These are phyloP conservation scores for Rhinolophus ferrumequinum DNA, from an alignment of 2,113 vertebrate genomes.

Conservation along the genomic window DNA sequence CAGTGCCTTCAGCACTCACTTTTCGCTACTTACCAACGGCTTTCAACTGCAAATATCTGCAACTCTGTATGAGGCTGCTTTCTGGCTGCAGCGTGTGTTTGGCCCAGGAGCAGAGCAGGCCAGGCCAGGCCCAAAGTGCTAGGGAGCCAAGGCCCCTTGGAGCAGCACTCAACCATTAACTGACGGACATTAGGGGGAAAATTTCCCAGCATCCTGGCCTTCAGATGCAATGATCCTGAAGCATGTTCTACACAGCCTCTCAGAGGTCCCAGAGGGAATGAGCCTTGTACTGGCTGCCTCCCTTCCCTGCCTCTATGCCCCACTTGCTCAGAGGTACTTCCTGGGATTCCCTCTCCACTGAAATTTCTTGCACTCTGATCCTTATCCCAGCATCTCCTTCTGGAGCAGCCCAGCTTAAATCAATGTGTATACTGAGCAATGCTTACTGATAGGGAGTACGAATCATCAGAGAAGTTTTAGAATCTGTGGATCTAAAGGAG, in stretches of 20 bases:
- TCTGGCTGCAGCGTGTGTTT: neutral
- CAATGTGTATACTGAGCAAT: neutral
- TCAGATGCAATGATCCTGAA: neutral
- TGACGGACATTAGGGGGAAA: neutral
- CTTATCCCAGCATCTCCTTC: neutral
- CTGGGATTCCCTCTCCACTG: neutral
- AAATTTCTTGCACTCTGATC: neutral
- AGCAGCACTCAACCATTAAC: neutral
- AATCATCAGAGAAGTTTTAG: neutral
- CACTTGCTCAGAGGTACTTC: neutral
- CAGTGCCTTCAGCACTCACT: neutral
- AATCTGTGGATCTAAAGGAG: neutral
- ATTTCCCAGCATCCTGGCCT: neutral
- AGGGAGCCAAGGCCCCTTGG: neutral
- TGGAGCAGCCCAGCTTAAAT: neutral
- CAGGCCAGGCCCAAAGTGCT: neutral
- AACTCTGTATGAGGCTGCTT: neutral
- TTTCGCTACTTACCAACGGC: neutral
- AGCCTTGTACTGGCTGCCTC: accelerated
- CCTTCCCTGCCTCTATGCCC: neutral
- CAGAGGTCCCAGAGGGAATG: neutral
- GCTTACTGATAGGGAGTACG: neutral
- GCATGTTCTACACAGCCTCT: no score
- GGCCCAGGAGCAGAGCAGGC: neutral
- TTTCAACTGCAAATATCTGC: neutral